Percentiles rank a stretch among this genome's conserved stretches.
phyloP scores from a whole-genome alignment of 2,888 invertebrate species.

The Melinopterus prodromus region DNA sequence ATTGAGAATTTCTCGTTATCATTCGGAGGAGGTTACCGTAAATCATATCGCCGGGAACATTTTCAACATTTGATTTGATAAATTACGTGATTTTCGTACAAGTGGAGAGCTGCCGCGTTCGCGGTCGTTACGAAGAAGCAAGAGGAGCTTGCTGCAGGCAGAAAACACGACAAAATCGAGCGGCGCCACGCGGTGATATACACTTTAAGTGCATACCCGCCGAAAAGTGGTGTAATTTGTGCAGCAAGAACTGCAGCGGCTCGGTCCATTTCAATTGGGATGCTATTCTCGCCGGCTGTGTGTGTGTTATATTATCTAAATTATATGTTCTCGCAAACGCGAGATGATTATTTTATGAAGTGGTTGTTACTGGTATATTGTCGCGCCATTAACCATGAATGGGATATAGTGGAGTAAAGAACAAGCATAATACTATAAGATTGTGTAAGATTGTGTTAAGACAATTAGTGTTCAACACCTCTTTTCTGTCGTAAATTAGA shows the following conservation, averaged over 20 bases:
- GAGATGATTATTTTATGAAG: background rate
- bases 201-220: background rate
- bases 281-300: background rate
- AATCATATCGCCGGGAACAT: background rate
- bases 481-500: too few relatives aligned
- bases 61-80: background rate
- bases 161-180: background rate
- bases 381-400: background rate
- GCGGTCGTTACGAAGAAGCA: background rate
- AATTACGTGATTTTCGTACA: conserved; percentile 4
- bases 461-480: too few relatives aligned
- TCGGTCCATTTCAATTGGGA: background rate
- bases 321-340: background rate
- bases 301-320: background rate
- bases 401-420: background rate
- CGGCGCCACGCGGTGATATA: background rate
- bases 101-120: background rate
- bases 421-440: too few relatives aligned
- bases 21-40: background rate
- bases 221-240: conserved; percentile 4
- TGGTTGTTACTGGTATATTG: background rate
- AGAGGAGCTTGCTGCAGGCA: background rate
- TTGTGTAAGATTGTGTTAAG: too few relatives aligned
- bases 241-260: background rate
- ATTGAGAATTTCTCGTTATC: background rate